These are phyloP conservation scores for Apamea crenata DNA, from an alignment of 2,888 invertebrate species.

Conservation along the genomic window DNA sequence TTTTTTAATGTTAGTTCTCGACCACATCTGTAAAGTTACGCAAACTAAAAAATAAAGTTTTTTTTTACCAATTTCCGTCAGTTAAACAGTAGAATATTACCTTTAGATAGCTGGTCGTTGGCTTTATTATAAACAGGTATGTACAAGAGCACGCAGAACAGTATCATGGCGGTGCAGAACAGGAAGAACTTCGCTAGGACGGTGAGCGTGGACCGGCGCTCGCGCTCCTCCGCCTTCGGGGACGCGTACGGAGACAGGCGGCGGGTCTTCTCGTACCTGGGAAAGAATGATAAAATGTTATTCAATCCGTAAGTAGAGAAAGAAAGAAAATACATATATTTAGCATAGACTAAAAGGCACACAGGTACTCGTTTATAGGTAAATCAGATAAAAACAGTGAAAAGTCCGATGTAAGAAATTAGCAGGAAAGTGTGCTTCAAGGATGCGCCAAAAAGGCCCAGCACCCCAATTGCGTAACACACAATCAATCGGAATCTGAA, in stretches of 20 bases:
- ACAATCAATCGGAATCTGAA: too few species aligned
- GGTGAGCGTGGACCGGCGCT: constrained; percentile 79
- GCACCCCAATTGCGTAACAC: too few species aligned
- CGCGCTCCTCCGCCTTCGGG: constrained; percentile 73
- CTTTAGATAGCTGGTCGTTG: constrained; percentile 78
- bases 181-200: constrained; percentile 83
- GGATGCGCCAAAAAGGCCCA: too few species aligned
- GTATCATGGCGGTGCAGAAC: constrained; percentile 84
- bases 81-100: constrained; percentile 33
- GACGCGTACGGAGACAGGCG: constrained; percentile 72
- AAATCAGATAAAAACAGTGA: too few species aligned
- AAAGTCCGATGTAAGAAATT: too few species aligned
- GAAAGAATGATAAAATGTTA: background rate
- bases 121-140: constrained; percentile 87
- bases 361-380: too few species aligned
- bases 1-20: too few species aligned
- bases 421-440: too few species aligned
- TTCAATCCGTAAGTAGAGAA: background rate
- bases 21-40: background rate
- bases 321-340: too few species aligned
- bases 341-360: too few species aligned
- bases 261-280: constrained; percentile 67
- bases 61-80: too few species aligned
- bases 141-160: constrained; percentile 86
- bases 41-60: background rate